Evolutionary conservation across 2,888 invertebrate species (phyloP).

Genomic region (Pherbina coryleti): DNA sequence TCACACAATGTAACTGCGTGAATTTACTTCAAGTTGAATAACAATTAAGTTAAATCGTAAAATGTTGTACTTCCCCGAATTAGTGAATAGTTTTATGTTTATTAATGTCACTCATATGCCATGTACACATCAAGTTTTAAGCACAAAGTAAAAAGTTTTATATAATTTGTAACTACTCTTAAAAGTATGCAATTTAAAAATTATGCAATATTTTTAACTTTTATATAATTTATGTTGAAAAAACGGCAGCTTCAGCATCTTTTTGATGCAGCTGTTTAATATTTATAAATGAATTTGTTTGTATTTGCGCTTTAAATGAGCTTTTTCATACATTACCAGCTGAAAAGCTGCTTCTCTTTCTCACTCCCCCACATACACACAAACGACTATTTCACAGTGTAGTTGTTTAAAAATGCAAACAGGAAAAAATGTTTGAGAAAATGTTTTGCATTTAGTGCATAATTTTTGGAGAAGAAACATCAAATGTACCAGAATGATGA

Average conservation of each 20-base stretch:
- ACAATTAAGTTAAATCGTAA: no score
- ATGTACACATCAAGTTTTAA: not conserved
- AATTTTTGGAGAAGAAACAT: not conserved
- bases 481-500: not conserved
- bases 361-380: not conserved
- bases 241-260: not conserved
- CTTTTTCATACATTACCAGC: not conserved
- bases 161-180: not conserved
- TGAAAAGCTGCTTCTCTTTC: not conserved
- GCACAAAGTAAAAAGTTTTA: not conserved
- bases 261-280: not conserved
- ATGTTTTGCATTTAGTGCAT: not conserved
- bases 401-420: not conserved
- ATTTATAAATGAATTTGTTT: conserved; percentile 11
- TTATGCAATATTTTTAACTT: not conserved
- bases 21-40: no score
- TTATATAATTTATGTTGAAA: not conserved
- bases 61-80: no score
- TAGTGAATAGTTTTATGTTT: no score
- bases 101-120: not conserved
- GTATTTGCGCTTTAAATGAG: not conserved
- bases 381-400: not conserved
- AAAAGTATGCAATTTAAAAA: not conserved
- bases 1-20: no score
- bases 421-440: not conserved